Percentiles rank a stretch among this genome's conserved stretches.
Evolutionary conservation across 2,888 invertebrate species (phyloP).

Genomic region (Xestoiulus laeticollis): DNA sequence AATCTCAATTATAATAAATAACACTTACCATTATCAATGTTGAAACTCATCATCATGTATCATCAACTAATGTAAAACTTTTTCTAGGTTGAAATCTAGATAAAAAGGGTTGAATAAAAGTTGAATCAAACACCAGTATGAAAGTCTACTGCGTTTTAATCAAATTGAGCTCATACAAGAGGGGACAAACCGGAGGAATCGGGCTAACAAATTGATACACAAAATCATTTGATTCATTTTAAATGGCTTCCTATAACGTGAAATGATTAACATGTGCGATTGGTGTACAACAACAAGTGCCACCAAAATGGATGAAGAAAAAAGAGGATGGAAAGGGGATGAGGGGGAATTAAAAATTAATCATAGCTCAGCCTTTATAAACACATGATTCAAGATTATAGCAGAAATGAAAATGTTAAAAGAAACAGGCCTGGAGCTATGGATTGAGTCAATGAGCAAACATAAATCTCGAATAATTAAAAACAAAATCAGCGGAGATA

Average conservation of each 20-base stretch:
- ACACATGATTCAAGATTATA: no score
- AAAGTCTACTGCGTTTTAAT: conserved; percentile 53
- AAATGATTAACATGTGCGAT: conserved; percentile 48
- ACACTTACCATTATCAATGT: no score
- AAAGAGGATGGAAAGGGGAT: not conserved
- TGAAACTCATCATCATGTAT: no score
- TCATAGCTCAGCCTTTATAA: no score
- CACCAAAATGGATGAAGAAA: conserved; percentile 32
- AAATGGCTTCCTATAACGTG: conserved; percentile 31
- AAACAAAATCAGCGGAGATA: not conserved
- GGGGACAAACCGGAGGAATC: conserved; percentile 7
- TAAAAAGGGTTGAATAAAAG: no score
- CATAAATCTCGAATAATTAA: not conserved
- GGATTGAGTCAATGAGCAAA: conserved; percentile 10
- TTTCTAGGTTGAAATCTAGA: no score
- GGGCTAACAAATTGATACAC: conserved; percentile 6
- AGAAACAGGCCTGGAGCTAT: not conserved
- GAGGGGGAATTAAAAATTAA: no score
- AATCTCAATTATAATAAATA: no score
- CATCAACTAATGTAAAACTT: no score
- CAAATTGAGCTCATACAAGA: conserved; percentile 52
- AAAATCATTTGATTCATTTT: conserved; percentile 47
- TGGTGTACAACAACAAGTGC: conserved; percentile 52
- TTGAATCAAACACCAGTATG: no score
- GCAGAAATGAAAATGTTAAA: no score